Conservation (phyloP, 64 coral and sea anemone species). For the Exaiptasia diaphana region DNA sequence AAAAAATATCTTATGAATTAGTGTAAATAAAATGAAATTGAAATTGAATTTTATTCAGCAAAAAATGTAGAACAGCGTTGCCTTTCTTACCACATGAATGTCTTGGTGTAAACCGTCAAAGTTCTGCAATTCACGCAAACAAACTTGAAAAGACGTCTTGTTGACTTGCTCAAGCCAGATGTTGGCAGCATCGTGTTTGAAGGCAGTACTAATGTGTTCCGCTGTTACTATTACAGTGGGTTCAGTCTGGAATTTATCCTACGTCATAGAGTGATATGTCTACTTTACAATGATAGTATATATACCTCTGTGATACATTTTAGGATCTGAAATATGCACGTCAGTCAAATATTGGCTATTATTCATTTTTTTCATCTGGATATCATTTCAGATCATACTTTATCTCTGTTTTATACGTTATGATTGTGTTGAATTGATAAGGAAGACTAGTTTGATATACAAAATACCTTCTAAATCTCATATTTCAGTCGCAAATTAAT, state of each 20-base stretch:
- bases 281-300: not conserved
- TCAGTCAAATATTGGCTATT: not conserved
- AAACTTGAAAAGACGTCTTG: conserved; percentile 44
- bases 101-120: conserved; percentile 70
- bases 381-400: not conserved
- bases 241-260: conserved; percentile 41
- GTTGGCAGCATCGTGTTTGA: conserved; percentile 69
- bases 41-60: no score
- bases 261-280: not conserved
- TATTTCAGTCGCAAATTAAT: no score
- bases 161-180: conserved; percentile 68
- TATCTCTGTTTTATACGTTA: no score
- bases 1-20: no score
- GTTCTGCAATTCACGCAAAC: conserved; percentile 68
- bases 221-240: conserved; percentile 55
- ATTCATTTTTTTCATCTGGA: not conserved
- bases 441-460: not conserved
- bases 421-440: no score
- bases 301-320: not conserved
- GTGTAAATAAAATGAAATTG: no score
- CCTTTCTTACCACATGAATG: conserved; percentile 75
- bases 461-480: no score
- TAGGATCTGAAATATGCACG: no score
- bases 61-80: no score
- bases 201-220: conserved; percentile 8